These are phyloP conservation scores for Sebastes variabilis DNA, from an alignment of 2,797 vertebrate species.

Conservation along the genomic window DNA sequence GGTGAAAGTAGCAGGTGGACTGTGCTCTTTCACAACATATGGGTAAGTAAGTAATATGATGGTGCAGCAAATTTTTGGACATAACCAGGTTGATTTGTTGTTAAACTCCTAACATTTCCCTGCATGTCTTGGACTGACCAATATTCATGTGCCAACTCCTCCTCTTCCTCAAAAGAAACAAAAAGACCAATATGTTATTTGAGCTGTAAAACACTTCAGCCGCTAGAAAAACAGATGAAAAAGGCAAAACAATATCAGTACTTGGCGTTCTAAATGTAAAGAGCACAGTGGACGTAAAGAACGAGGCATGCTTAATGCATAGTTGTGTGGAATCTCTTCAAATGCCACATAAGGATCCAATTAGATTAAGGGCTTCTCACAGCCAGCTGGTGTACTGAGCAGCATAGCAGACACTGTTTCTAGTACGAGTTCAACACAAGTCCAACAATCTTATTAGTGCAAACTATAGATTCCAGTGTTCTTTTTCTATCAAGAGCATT, in stretches of 20 bases:
- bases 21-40: not conserved
- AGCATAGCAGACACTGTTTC: not conserved
- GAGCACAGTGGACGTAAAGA: not conserved
- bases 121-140: not conserved
- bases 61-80: not conserved
- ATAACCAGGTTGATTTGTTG: not conserved
- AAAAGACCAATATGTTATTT: not conserved
- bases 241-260: not conserved
- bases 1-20: not conserved
- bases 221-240: not conserved
- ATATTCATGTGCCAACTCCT: not conserved
- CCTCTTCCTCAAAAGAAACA: not conserved
- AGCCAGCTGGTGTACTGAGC: not conserved
- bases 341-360: slow-evolving; percentile 10
- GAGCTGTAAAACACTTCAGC: not conserved
- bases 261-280: not conserved
- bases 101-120: not conserved
- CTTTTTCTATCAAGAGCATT: not conserved
- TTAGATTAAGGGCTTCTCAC: slow-evolving; percentile 8
- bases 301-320: not conserved
- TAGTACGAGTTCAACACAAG: not conserved
- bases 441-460: not conserved
- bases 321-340: not conserved
- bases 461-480: not conserved
- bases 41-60: not conserved